These are phyloP conservation scores for Mayetiola destructor DNA, from an alignment of 2,888 invertebrate species.

Conservation along the genomic window DNA sequence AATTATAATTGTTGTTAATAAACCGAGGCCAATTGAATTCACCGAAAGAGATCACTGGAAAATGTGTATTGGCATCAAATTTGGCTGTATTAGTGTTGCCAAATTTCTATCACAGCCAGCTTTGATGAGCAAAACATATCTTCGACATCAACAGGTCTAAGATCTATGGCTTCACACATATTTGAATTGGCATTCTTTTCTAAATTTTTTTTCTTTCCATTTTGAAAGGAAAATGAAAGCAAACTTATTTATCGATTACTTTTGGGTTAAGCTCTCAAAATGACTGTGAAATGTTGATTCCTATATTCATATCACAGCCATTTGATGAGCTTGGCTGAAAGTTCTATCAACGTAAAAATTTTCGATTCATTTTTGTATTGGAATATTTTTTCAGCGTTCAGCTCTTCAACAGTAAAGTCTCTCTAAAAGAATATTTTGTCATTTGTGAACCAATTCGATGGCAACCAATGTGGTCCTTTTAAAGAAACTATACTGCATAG, in stretches of 20 bases:
- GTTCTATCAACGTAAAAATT: neutral
- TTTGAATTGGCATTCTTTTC: too few relatives aligned
- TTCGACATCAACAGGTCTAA: slow-evolving; percentile 8
- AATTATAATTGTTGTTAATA: neutral
- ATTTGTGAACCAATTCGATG: too few relatives aligned
- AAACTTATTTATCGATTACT: slow-evolving; percentile 15
- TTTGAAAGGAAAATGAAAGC: neutral
- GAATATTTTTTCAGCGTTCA: too few relatives aligned
- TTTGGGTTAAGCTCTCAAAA: slow-evolving; percentile 33
- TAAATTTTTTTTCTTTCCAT: neutral
- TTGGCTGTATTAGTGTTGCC: slow-evolving; percentile 29
- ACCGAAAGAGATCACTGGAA: neutral
- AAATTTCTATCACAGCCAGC: slow-evolving; percentile 35
- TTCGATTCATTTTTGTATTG: too few relatives aligned
- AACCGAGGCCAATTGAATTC: neutral
- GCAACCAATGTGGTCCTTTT: too few relatives aligned
- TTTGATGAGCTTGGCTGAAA: slow-evolving; percentile 33
- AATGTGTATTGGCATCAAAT: slow-evolving; percentile 30
- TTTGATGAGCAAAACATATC: slow-evolving; percentile 34
- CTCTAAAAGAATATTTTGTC: too few relatives aligned
- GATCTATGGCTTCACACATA: too few relatives aligned
- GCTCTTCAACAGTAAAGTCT: too few relatives aligned
- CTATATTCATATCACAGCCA: slow-evolving; percentile 34
- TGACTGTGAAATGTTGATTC: slow-evolving; percentile 33
- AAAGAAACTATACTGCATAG: too few relatives aligned